These are phyloP conservation scores for Acanthiza pusilla DNA, from an alignment of 2,797 vertebrate species.

Conservation along the genomic window DNA sequence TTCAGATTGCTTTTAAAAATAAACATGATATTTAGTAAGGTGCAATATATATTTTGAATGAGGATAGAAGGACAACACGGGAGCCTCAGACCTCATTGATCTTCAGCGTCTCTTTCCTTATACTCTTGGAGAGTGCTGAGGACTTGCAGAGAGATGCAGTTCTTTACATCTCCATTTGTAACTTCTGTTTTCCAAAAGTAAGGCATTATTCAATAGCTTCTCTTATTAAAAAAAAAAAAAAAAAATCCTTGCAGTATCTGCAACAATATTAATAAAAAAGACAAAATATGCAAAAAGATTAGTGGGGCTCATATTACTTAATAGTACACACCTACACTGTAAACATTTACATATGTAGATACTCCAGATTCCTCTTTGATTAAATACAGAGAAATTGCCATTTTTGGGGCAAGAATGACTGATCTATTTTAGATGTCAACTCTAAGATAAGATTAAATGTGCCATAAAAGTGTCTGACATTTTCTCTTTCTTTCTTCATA, in stretches of 20 bases:
- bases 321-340: neutral
- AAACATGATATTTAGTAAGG: neutral
- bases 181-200: neutral
- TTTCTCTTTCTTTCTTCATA: neutral
- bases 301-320: neutral
- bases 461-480: fast-evolving
- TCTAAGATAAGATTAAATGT: neutral
- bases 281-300: neutral
- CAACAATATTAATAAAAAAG: neutral
- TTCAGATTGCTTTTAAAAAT: neutral
- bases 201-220: neutral
- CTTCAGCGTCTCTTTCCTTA: neutral
- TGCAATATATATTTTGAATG: neutral
- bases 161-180: neutral
- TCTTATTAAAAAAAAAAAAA: neutral
- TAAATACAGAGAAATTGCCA: neutral
- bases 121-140: neutral
- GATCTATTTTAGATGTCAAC: neutral
- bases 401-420: neutral
- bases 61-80: neutral
- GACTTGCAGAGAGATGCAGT: neutral
- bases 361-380: neutral
- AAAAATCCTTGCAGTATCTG: neutral
- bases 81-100: neutral
- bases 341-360: neutral